Evolutionary conservation across 2,113 vertebrate species (phyloP).

Genomic region (Ginglymostoma cirratum): DNA sequence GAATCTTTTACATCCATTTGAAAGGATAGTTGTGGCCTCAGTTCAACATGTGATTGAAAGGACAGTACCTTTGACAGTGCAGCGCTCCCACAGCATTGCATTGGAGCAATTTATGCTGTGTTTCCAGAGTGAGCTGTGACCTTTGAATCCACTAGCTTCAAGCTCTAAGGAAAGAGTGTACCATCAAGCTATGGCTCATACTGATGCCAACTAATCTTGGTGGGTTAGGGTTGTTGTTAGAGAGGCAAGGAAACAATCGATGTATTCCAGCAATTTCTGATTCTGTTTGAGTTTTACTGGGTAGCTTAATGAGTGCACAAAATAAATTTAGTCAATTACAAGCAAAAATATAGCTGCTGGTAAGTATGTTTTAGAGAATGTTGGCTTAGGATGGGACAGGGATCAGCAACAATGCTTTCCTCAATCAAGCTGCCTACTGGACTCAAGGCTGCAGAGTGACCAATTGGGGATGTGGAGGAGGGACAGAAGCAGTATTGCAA

Average conservation of each 20-base stretch:
- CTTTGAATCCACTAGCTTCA: neutral
- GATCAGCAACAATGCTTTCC: neutral
- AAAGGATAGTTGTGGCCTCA: neutral
- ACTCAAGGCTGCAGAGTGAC: neutral
- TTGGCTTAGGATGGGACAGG: neutral
- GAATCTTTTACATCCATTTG: neutral
- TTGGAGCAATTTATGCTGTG: neutral
- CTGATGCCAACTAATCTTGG: neutral
- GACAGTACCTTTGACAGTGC: neutral
- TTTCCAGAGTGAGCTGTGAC: neutral
- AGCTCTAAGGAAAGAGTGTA: too few relatives aligned
- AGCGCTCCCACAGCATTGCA: neutral
- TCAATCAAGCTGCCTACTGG: neutral
- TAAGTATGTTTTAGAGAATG: neutral
- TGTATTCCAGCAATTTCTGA: too few relatives aligned
- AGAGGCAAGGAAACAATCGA: neutral
- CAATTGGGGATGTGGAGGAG: neutral
- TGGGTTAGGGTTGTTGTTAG: neutral
- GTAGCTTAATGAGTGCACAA: too few relatives aligned
- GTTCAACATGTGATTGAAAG: neutral
- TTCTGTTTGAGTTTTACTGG: too few relatives aligned
- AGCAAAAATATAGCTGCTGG: neutral
- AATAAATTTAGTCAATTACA: too few relatives aligned
- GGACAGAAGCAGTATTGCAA: too few relatives aligned
- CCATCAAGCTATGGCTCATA: neutral